These are phyloP conservation scores for Elysia chlorotica DNA, from an alignment of 1,140 invertebrate genomes.

Conservation along the genomic window DNA sequence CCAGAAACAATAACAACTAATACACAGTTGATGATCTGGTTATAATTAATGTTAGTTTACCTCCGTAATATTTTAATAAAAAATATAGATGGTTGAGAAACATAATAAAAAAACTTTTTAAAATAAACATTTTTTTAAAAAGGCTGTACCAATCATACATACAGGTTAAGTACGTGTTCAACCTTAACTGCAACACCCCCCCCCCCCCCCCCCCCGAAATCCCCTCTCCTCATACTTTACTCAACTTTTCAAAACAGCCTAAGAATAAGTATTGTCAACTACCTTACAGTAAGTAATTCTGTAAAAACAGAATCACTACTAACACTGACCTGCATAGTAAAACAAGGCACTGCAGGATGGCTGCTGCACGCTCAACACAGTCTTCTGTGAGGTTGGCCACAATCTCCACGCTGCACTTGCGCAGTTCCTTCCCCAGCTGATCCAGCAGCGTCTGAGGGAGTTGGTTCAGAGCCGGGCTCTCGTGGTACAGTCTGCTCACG, in stretches of 20 bases:
- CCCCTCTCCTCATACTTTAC: background rate
- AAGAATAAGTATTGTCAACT: background rate
- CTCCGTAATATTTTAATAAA: background rate
- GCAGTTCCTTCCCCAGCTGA: slow-evolving; percentile 38
- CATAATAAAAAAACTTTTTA: background rate
- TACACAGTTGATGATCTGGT: background rate
- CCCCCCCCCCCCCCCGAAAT: background rate
- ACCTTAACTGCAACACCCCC: background rate
- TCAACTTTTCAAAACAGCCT: background rate
- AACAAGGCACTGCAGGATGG: slow-evolving; percentile 51
- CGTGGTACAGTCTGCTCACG: slow-evolving; percentile 52
- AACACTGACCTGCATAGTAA: slow-evolving; percentile 48
- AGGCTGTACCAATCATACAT: background rate
- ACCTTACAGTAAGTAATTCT: background rate
- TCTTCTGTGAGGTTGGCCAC: background rate
- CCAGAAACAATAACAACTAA: background rate
- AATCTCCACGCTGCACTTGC: slow-evolving; percentile 30
- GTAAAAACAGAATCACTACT: slow-evolving; percentile 24
- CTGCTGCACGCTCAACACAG: background rate
- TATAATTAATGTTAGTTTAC: background rate
- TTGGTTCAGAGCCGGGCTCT: slow-evolving; percentile 50
- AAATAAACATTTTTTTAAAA: background rate
- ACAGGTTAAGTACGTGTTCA: too few species aligned
- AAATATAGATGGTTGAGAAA: background rate
- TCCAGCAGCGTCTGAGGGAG: slow-evolving; percentile 49